Base-by-base conservation (phyloP, 1,140 invertebrate genomes). In the Formica exsecta region DNA sequence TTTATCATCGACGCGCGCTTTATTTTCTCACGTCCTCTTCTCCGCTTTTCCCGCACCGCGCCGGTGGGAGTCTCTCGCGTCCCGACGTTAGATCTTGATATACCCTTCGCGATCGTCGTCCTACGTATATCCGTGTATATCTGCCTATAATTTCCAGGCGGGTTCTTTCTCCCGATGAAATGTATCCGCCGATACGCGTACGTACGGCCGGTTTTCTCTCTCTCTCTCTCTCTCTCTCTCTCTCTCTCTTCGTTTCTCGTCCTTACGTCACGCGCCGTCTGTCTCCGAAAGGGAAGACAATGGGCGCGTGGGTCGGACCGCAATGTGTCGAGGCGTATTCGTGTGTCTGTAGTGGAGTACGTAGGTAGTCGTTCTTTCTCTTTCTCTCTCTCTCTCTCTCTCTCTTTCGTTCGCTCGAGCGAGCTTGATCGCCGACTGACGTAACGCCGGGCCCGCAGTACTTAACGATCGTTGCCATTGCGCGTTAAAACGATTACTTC, bases 401-500 rank as follows among this genome's bases (percentile, higher is more conserved):
- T 77, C 61, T 74, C 85, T 41, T 22, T 64, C 44, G 48, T 36
- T 81, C 87, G 75, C 85, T 87, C 81, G 77, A 32, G 54, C 22
- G 54, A 54, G 64, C 59, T 73, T 76, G 88, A 89, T 89, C 89
- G 57, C 25, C 36, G 41, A 81, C 80, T 90, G 89, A 90, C 89
- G 89, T 90, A 90, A 90, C 89, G 87, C 86, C 85, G 84, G 79
- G 89, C 86, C 81, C 89, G 75, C 65, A 0, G 81, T 90, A 90
- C 86, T 92, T 92, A 92, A 92, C 86, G 87, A 91, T 92, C 90
- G 91, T 87, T 91, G 90, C 90, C 91, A 92, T 92, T 89, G 92
- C 91, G 91, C 91, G 91, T 91, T 91, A 92, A 94, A 94, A 92
- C 92, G 92, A 94, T 93, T 93, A 94, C 93, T 94, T 94, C 93